phyloP scores from a whole-genome alignment of 2,888 invertebrate genomes.

The Exocentrus adspersus region DNA sequence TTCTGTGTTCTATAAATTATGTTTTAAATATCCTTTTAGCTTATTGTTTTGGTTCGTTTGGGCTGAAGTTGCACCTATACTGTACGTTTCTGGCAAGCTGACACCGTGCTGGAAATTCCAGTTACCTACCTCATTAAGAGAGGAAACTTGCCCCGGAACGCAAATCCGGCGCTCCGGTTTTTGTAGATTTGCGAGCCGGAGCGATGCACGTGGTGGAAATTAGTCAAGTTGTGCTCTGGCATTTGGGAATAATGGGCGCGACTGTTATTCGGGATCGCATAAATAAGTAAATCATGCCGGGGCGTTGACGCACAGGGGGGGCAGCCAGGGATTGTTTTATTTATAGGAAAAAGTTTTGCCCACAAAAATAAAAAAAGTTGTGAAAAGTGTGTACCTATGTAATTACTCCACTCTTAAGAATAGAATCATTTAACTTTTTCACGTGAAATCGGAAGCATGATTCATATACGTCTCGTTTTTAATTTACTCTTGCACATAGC shows the following conservation, averaged over 20 bases:
- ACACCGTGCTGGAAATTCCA: conserved; percentile 31
- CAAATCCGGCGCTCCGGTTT: conserved; percentile 31
- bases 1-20: too few species aligned
- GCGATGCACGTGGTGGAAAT: conserved; percentile 54
- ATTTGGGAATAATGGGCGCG: conserved; percentile 56
- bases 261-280: conserved; percentile 54
- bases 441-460: not conserved
- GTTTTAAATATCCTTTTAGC: too few species aligned
- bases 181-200: conserved; percentile 24
- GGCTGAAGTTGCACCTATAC: too few species aligned
- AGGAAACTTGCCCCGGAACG: conserved; percentile 38
- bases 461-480: not conserved
- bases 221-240: conserved; percentile 56
- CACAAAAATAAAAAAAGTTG: too few species aligned
- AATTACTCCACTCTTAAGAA: too few species aligned
- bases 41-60: too few species aligned
- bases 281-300: conserved; percentile 56
- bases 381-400: too few species aligned
- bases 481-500: not conserved
- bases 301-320: too few species aligned
- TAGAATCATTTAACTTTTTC: too few species aligned
- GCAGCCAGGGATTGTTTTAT: too few species aligned
- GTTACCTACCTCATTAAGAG: conserved; percentile 38
- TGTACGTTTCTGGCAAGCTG: too few species aligned
- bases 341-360: too few species aligned